Evolutionary conservation across 2,113 vertebrate genomes (phyloP).

Genomic region (Chionodraco myersi): DNA sequence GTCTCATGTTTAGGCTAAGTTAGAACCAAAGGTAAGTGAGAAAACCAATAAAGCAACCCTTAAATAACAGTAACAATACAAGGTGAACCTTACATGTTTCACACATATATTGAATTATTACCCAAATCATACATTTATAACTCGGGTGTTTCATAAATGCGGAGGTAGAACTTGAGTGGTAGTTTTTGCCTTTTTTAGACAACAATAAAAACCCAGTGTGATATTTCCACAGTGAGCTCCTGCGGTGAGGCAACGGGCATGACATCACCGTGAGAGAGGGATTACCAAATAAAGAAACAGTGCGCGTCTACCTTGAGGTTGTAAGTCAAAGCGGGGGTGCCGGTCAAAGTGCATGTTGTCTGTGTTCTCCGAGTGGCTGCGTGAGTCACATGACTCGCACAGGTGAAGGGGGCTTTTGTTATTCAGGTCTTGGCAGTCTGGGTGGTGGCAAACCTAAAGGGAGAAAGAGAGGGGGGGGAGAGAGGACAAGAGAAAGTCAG

Average conservation of each 20-base stretch:
- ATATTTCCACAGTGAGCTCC: constrained; percentile 29
- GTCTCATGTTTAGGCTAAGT: too few species aligned
- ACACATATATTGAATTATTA: background rate
- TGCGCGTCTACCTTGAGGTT: constrained; percentile 85
- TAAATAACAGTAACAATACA: background rate
- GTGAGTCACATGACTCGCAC: constrained; percentile 91
- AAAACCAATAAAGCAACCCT: background rate
- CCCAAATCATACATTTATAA: background rate
- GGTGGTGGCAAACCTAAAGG: constrained; percentile 92
- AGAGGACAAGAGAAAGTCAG: constrained; percentile 11
- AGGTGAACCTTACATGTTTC: background rate
- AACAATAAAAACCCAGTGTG: background rate
- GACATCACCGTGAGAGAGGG: constrained; percentile 15
- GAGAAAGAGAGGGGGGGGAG: constrained; percentile 68
- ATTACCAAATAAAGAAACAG: constrained; percentile 30
- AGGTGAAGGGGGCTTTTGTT: constrained; percentile 87
- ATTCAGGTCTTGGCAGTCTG: constrained; percentile 89
- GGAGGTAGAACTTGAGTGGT: background rate
- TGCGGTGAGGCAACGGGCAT: constrained; percentile 27
- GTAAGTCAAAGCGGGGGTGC: constrained; percentile 91
- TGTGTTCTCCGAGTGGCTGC: constrained; percentile 83
- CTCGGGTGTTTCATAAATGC: too few species aligned
- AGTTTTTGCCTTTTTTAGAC: constrained; percentile 25
- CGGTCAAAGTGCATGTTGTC: constrained; percentile 90
- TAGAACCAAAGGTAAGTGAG: background rate